Conservation (phyloP, 2,797 vertebrate species). For the Hippoglossus hippoglossus region DNA sequence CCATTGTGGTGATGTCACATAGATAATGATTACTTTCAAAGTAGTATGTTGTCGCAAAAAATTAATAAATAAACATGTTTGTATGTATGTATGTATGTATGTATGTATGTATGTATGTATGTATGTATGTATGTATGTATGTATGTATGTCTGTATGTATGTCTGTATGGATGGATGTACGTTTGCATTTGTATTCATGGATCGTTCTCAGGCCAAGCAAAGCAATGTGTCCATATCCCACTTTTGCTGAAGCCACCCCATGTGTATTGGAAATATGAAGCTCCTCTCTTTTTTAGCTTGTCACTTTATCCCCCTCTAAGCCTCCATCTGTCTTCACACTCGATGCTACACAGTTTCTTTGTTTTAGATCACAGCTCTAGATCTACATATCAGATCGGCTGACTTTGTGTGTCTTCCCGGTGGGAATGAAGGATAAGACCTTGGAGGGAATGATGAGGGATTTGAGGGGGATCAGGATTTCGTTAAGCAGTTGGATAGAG, state of each 20-base stretch:
- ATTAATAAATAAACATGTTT: too few relatives aligned
- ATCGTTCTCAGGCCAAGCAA: too few relatives aligned
- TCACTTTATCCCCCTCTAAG: conserved; percentile 5
- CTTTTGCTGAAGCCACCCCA: too few relatives aligned
- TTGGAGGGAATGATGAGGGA: conserved; percentile 1
- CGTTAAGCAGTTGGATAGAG: background rate
- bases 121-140: too few relatives aligned
- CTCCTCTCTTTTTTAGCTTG: background rate
- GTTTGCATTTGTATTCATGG: too few relatives aligned
- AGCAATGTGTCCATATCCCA: too few relatives aligned
- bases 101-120: too few relatives aligned
- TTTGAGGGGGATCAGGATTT: conserved; percentile 19
- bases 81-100: too few relatives aligned
- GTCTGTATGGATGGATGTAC: too few relatives aligned
- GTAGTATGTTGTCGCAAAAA: too few relatives aligned
- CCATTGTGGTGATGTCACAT: background rate
- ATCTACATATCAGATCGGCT: conserved; percentile 3
- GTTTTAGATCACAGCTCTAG: conserved; percentile 5
- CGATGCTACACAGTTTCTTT: background rate
- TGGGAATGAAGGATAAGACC: conserved; percentile 3
- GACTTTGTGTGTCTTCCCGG: background rate
- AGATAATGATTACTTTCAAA: background rate
- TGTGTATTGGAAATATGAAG: too few relatives aligned
- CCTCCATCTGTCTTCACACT: conserved; percentile 15
- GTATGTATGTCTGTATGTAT: too few relatives aligned